Percentiles rank a stretch among this genome's conserved stretches.
Evolutionary conservation across 37 sponge, comb jelly and placozoan genomes (phyloP).

Genomic region (Ianthella basta): DNA sequence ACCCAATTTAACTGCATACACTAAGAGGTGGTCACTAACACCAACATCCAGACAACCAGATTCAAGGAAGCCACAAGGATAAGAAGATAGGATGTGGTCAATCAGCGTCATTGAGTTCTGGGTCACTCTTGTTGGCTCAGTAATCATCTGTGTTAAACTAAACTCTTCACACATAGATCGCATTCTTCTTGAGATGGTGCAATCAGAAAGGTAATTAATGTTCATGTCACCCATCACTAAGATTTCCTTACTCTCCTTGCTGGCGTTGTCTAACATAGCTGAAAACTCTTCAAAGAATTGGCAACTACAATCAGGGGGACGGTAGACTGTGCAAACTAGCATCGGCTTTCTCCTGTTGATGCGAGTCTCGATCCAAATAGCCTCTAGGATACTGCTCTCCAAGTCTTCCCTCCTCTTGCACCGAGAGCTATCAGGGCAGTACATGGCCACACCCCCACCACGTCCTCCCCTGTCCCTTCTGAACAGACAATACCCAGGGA

Average conservation of each 20-base stretch:
- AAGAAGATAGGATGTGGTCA: not conserved
- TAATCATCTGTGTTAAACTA: not conserved
- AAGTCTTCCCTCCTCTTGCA: conserved; percentile 7
- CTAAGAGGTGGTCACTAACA: not conserved
- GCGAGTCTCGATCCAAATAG: not conserved
- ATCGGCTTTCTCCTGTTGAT: not conserved
- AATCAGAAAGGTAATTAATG: conserved; percentile 6
- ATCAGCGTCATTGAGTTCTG: conserved; percentile 5
- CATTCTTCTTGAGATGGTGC: not conserved
- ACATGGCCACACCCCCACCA: conserved; percentile 3
- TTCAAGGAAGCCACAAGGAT: not conserved
- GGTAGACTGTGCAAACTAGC: not conserved
- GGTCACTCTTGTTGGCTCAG: conserved; percentile 10
- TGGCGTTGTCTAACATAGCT: not conserved
- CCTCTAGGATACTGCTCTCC: conserved; percentile 1
- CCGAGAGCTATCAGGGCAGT: not conserved
- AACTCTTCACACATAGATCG: not conserved
- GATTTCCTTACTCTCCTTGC: not conserved
- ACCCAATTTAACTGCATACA: conserved; percentile 1
- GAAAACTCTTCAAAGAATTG: conserved; percentile 7
- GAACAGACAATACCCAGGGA: conserved; percentile 3
- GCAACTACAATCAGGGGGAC: conserved; percentile 1
- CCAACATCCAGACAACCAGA: conserved; percentile 21
- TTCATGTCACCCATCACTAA: conserved; percentile 15
- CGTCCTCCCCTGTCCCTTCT: conserved; percentile 5